A percentile compares a stretch with the other conserved stretches of the same genome.
These are phyloP conservation scores for Trichogramma pretiosum DNA, from an alignment of 1,140 invertebrate genomes.

Conservation along the genomic window DNA sequence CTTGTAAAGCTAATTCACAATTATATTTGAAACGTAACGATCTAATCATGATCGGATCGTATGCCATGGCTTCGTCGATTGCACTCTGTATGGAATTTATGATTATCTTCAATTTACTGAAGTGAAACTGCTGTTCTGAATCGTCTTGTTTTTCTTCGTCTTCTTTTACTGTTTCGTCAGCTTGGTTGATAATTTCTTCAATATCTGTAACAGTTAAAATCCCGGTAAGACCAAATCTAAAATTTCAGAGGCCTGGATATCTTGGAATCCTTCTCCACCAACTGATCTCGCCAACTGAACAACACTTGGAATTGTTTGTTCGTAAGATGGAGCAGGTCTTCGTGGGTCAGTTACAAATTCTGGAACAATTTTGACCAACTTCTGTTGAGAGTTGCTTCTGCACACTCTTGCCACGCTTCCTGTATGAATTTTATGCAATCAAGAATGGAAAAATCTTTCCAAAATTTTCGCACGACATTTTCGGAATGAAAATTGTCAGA, in stretches of 20 bases:
- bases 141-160: not conserved
- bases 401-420: conserved; percentile 18
- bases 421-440: conserved; percentile 20
- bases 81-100: conserved; percentile 2
- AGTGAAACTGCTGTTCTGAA: conserved; percentile 5
- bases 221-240: conserved; percentile 8
- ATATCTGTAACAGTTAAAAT: not conserved
- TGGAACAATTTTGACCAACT: conserved; percentile 16
- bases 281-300: conserved; percentile 16
- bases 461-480: conserved; percentile 16
- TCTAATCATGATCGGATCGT: not conserved
- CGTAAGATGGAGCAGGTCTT: not conserved
- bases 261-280: conserved; percentile 23
- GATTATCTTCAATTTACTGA: not conserved
- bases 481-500: not conserved
- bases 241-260: conserved; percentile 18
- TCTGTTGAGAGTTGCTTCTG: conserved; percentile 22
- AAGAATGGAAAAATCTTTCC: conserved; percentile 24
- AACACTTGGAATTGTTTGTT: conserved; percentile 16
- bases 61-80: conserved; percentile 2
- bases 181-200: too few relatives aligned
- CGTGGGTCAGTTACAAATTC: not conserved
- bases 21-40: conserved; percentile 1
- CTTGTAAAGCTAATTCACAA: conserved; percentile 1
- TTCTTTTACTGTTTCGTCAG: conserved; percentile 10